Evolutionary conservation across 2,113 vertebrate genomes (phyloP).

Genomic region (Elaphurus davidianus): DNA sequence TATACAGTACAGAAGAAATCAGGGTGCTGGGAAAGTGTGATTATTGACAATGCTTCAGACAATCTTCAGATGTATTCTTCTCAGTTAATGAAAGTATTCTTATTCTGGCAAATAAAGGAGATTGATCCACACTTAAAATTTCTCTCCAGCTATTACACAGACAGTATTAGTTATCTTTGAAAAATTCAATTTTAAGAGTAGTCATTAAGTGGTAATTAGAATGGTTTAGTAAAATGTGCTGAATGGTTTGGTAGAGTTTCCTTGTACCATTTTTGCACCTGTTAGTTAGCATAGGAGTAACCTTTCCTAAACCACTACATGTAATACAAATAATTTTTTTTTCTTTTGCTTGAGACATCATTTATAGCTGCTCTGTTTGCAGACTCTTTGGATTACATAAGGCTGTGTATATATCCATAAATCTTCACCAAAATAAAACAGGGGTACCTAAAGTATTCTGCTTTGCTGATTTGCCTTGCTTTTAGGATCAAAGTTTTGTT

Average conservation of each 20-base stretch:
- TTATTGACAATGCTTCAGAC: not conserved
- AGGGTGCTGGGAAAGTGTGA: not conserved
- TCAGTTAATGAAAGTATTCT: not conserved
- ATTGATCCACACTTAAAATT: not conserved
- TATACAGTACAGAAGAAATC: not conserved
- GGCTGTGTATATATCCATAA: not conserved
- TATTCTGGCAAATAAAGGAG: not conserved
- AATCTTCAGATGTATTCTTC: not conserved
- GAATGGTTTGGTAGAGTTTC: not conserved
- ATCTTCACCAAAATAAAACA: not conserved
- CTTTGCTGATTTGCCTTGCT: not conserved
- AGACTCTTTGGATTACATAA: not conserved
- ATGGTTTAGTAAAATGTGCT: not conserved
- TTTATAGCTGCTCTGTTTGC: not conserved
- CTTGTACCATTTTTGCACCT: not conserved
- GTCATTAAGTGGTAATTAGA: not conserved
- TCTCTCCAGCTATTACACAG: not conserved
- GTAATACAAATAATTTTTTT: not conserved
- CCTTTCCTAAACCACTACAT: not conserved
- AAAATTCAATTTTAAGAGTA: slow-evolving; percentile 9
- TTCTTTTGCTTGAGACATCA: not conserved
- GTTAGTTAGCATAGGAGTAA: not conserved
- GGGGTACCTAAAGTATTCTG: not conserved
- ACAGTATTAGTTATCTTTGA: not conserved
- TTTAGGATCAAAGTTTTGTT: not conserved